Evolutionary conservation across 1,140 invertebrate species (phyloP).

Genomic region (Cyclargus thomasi): DNA sequence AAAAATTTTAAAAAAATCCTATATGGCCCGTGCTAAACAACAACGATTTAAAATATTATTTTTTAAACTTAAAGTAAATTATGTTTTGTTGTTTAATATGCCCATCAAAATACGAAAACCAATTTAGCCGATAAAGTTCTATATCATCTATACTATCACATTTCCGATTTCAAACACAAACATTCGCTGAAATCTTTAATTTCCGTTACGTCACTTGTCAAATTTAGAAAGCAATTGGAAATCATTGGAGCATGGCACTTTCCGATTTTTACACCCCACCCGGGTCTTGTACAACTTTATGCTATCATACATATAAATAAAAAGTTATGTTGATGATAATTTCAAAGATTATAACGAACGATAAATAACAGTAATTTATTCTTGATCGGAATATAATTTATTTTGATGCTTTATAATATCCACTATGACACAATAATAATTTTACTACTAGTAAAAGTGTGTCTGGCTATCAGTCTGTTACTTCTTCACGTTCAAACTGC

Average conservation of each 20-base stretch:
- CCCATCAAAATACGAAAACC: not conserved
- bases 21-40: no score
- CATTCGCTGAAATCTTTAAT: conserved; percentile 50
- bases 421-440: no score
- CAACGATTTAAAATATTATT: no score
- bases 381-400: no score
- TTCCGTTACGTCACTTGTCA: conserved; percentile 70
- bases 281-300: conserved; percentile 16
- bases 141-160: conserved; percentile 26
- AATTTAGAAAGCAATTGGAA: conserved; percentile 65
- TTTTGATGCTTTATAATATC: no score
- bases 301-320: not conserved
- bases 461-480: no score
- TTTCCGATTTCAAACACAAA: conserved; percentile 8
- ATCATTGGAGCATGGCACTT: conserved; percentile 48
- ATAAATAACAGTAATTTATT: not conserved
- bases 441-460: no score
- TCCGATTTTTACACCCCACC: conserved; percentile 31
- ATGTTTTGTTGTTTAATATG: no score
- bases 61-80: no score
- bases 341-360: not conserved
- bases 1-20: no score
- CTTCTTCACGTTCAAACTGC: no score
- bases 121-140: not conserved
- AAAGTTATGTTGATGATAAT: not conserved